A percentile compares a stretch with the other conserved stretches of the same genome.
phyloP scores from a whole-genome alignment of 2,113 vertebrate genomes.

The Dryoscopus gambensis region DNA sequence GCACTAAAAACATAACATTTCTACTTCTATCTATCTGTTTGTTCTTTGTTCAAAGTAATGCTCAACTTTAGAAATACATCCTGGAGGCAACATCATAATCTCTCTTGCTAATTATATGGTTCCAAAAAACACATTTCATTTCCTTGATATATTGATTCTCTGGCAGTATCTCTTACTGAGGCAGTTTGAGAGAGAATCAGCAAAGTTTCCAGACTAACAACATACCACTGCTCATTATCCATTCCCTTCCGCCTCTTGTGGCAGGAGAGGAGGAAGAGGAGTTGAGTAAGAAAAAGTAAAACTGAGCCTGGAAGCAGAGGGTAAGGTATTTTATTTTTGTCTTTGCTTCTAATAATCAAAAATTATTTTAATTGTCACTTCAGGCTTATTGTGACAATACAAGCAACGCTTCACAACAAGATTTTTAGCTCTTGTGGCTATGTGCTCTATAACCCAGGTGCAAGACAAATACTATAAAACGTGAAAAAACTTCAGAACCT shows the following conservation, averaged over 20 bases:
- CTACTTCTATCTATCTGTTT: neutral
- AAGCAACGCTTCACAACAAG: fast-evolving
- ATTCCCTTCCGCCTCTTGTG: neutral
- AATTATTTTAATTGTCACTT: neutral
- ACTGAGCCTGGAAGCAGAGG: neutral
- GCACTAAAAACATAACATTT: neutral
- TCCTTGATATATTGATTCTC: neutral
- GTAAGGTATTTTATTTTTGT: neutral
- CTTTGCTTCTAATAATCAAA: neutral
- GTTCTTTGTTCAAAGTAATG: neutral
- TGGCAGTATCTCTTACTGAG: neutral
- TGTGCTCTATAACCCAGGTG: neutral
- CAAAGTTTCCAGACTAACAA: neutral
- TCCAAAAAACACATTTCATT: neutral
- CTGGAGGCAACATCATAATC: neutral
- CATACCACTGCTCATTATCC: neutral
- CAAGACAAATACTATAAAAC: neutral
- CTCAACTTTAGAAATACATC: neutral
- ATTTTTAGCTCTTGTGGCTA: neutral
- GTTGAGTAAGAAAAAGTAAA: neutral
- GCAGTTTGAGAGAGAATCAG: neutral
- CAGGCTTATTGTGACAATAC: neutral
- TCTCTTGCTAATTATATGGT: neutral
- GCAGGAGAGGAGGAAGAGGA: neutral
- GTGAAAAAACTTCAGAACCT: neutral